Base-by-base conservation (phyloP, 2,888 invertebrate genomes). In the Tortricodes alternella region DNA sequence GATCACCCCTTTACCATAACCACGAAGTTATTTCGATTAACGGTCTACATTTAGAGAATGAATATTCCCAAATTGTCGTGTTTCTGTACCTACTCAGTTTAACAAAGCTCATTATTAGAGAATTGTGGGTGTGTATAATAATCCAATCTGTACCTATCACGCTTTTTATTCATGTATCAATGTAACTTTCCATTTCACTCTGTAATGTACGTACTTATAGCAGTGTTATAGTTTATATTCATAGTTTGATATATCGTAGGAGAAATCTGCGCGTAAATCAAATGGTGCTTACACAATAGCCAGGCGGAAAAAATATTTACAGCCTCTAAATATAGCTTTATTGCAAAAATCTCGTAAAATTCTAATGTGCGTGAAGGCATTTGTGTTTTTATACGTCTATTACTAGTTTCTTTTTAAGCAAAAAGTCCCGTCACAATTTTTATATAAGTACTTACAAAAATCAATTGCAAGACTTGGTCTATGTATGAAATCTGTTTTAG, bases 261-360 rank as follows among this genome's bases (percentile, higher is more conserved):
- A 48, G 34, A 48, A 15, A 34, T 29, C 24, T 13, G 34, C 39
- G 6, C 46, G 46, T 55, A 55, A 55, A 55, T 55, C 55, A 55
- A 49, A 21, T 13, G 8, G 9, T 41, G 32, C 39, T 38, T 32
- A 46, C 48, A 49, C 27, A 55, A 48, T 49, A 23, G 35, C 34
- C 18, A 55, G 55, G 48, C 27, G 8, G 41, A 43, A 27, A 49
- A 34, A 39, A 27, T 35, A 41, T 55, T 49, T 35, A 49, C 46
- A 38, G 35, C 24, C 32, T 23, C 43, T 49, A 43, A 49, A 55
- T 49, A 35, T 43, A 55, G 35, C 34, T 49, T 43, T 29, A 49
- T 37, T 49, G 35, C 35, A 37, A 55, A 48, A 48, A 43, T 55
- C 35, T 11, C 16, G 48, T 19, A 38, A 53, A 29, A 13, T 18